Percentiles rank a stretch among this genome's conserved stretches.
Evolutionary conservation across 2,797 vertebrate species (phyloP).

Genomic region (Falco cherrug): DNA sequence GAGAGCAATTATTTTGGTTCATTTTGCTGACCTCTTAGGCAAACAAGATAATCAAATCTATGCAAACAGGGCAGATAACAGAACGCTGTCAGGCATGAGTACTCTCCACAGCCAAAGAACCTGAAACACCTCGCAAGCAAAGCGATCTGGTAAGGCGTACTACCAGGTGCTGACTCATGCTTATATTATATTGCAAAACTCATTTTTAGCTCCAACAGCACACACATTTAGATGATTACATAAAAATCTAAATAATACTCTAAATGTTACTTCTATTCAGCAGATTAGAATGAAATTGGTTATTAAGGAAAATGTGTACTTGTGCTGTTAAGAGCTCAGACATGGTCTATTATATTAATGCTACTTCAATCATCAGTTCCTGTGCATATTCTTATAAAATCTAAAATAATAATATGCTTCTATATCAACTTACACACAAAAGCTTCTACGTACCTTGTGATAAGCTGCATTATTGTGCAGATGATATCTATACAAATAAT

Average conservation of each 20-base stretch:
- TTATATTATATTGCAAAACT: background rate
- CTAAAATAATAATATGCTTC: background rate
- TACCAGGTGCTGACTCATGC: background rate
- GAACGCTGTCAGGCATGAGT: background rate
- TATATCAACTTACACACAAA: background rate
- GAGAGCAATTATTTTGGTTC: background rate
- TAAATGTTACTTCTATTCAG: background rate
- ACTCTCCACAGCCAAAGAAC: background rate
- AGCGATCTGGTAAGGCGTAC: accelerated
- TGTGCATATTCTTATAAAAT: background rate
- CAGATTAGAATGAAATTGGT: background rate
- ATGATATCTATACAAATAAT: conserved; percentile 30
- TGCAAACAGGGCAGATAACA: background rate
- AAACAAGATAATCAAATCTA: background rate
- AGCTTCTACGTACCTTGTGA: background rate
- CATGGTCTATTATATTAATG: background rate
- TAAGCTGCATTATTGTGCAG: background rate
- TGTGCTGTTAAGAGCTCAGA: background rate
- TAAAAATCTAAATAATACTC: background rate
- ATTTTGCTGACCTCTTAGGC: background rate
- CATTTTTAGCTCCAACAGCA: background rate
- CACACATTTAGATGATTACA: background rate
- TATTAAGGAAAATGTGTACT: background rate
- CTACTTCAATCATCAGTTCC: background rate
- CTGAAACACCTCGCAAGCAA: background rate